Evolutionary conservation across 2,113 vertebrate genomes (phyloP).

Genomic region (Vicugna pacos): DNA sequence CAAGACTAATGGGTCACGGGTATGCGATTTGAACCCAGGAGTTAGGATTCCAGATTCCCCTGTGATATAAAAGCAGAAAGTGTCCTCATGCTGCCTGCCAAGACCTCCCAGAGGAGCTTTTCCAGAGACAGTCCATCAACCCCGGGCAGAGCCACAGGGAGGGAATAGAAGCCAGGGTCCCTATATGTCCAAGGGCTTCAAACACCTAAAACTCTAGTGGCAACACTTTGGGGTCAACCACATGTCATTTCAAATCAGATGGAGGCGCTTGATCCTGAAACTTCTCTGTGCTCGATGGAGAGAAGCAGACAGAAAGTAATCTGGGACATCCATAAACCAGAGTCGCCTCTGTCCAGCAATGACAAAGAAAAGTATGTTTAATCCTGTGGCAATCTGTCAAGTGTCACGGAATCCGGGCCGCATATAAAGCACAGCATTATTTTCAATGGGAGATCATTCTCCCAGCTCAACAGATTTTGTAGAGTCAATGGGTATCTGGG

Average conservation of each 20-base stretch:
- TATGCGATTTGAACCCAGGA: not conserved
- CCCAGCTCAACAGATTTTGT: not conserved
- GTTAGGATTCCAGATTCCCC: not conserved
- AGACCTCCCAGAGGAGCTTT: not conserved
- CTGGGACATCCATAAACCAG: conserved; percentile 26
- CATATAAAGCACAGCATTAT: not conserved
- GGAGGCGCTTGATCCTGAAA: conserved; percentile 3
- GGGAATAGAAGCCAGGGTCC: not conserved
- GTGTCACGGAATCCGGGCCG: not conserved
- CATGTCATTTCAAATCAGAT: conserved; percentile 6
- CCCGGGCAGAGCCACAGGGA: not conserved
- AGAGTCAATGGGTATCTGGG: not conserved
- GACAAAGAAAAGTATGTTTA: conserved; percentile 48
- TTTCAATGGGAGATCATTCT: not conserved
- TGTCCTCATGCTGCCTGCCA: not conserved
- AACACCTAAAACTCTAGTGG: not conserved
- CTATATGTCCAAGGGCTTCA: not conserved
- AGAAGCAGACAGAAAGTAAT: conserved; percentile 15
- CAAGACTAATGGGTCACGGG: not conserved
- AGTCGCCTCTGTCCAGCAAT: not conserved
- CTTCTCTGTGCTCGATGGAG: not conserved
- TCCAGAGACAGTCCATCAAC: not conserved
- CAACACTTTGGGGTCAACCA: not conserved
- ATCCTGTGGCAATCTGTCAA: not conserved
- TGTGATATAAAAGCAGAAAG: not conserved